These are phyloP conservation scores for Philotrypesis tridentata DNA, from an alignment of 1,140 invertebrate genomes.

Conservation along the genomic window DNA sequence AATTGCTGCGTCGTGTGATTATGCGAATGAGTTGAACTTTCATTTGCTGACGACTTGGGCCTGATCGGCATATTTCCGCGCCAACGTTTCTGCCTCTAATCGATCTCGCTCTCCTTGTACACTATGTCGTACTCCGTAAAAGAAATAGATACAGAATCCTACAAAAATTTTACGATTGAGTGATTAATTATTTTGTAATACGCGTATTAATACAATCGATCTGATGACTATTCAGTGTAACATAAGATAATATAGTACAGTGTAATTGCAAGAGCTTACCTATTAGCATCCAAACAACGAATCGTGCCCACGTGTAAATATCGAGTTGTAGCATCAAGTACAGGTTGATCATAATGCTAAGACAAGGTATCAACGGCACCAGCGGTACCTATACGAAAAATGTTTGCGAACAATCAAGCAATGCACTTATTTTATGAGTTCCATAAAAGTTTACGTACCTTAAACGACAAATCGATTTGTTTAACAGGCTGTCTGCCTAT, in stretches of 20 bases:
- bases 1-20: background rate
- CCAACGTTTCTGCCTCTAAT: conserved; percentile 50
- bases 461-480: conserved; percentile 68
- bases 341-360: conserved; percentile 90
- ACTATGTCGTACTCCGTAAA: conserved; percentile 72
- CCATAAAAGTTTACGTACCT: conserved; percentile 64
- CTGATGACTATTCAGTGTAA: too few relatives aligned
- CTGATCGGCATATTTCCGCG: conserved; percentile 54
- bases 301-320: conserved; percentile 88
- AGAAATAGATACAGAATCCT: conserved; percentile 74
- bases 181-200: too few relatives aligned
- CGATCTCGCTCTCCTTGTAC: conserved; percentile 66
- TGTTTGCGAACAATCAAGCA: background rate
- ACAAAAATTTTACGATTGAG: background rate
- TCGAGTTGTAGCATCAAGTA: conserved; percentile 92
- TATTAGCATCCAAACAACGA: conserved; percentile 86
- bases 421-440: background rate
- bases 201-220: too few relatives aligned
- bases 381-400: conserved; percentile 82
- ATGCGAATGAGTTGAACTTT: background rate
- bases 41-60: conserved; percentile 57
- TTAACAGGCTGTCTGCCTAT: conserved; percentile 72
- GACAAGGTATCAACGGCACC: conserved; percentile 87
- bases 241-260: too few relatives aligned
- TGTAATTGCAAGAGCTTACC: conserved; percentile 71